These are phyloP conservation scores for Xiphydria camelus DNA, from an alignment of 2,888 invertebrate species.

Conservation along the genomic window DNA sequence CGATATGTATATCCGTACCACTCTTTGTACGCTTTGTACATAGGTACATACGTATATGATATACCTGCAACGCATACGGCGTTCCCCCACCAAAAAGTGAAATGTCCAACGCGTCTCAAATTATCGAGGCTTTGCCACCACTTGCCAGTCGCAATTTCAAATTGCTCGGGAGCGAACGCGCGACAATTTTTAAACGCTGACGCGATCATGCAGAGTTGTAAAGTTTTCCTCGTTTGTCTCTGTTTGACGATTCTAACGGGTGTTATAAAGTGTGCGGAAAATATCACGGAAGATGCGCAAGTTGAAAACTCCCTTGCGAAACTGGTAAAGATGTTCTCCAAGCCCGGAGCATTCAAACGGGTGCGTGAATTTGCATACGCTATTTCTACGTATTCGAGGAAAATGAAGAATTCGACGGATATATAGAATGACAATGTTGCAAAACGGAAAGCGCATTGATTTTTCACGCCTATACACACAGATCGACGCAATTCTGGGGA, in stretches of 20 bases:
- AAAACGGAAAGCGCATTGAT: too few species aligned
- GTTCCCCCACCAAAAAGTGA: slow-evolving; percentile 33
- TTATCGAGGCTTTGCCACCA: slow-evolving; percentile 18
- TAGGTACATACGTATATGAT: too few species aligned
- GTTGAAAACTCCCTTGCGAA: slow-evolving; percentile 49
- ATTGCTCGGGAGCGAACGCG: slow-evolving; percentile 28
- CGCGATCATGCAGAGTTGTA: not conserved
- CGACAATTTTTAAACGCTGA: slow-evolving; percentile 12
- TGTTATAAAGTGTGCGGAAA: slow-evolving; percentile 23
- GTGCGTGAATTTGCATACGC: slow-evolving; percentile 33
- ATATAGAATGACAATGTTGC: too few species aligned
- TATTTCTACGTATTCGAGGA: too few species aligned
- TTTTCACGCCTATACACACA: too few species aligned
- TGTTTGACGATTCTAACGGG: slow-evolving; percentile 14
- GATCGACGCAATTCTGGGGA: slow-evolving; percentile 50
- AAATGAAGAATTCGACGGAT: too few species aligned
- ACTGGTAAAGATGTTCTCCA: slow-evolving; percentile 52
- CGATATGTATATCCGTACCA: too few species aligned
- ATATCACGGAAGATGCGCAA: slow-evolving; percentile 25
- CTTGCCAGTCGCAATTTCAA: slow-evolving; percentile 38
- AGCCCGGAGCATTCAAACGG: slow-evolving; percentile 55
- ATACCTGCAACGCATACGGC: too few species aligned
- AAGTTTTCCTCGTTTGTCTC: slow-evolving; percentile 20
- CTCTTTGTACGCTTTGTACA: too few species aligned
- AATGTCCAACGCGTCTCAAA: slow-evolving; percentile 23